These are phyloP conservation scores for Torymus tubicola DNA, from an alignment of 2,888 invertebrate genomes.

Conservation along the genomic window DNA sequence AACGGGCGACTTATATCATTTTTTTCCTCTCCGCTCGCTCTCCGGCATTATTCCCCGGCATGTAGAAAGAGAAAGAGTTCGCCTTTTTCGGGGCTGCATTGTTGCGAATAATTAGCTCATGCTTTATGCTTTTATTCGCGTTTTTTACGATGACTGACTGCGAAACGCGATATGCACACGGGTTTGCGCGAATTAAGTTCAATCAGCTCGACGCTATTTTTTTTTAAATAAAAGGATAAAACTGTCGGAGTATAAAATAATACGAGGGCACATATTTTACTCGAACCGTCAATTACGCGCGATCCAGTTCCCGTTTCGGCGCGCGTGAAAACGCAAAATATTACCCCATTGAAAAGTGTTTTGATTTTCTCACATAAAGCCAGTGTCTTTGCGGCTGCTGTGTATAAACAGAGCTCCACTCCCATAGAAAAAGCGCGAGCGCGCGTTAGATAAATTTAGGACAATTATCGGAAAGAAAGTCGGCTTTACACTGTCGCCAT, in stretches of 20 bases:
- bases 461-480: constrained; percentile 34
- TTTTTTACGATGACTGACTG: not conserved
- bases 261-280: not conserved
- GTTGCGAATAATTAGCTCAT: constrained; percentile 18
- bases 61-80: too few species aligned
- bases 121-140: not conserved
- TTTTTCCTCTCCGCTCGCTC: not conserved
- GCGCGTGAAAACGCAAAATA: not conserved
- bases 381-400: not conserved
- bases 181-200: too few species aligned
- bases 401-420: too few species aligned
- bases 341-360: not conserved
- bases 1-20: constrained; percentile 29
- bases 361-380: not conserved
- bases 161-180: too few species aligned
- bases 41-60: not conserved
- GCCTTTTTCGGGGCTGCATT: not conserved
- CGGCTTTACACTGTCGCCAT: too few species aligned
- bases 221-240: not conserved
- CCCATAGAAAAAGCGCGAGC: too few species aligned
- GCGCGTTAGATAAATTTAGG: constrained; percentile 26
- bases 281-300: not conserved
- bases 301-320: constrained; percentile 6
- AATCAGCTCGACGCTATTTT: too few species aligned
- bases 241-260: not conserved